Percentiles rank a stretch among this genome's conserved stretches.
phyloP scores from a whole-genome alignment of 2,888 invertebrate genomes.

The Zaprionus bogoriensis region DNA sequence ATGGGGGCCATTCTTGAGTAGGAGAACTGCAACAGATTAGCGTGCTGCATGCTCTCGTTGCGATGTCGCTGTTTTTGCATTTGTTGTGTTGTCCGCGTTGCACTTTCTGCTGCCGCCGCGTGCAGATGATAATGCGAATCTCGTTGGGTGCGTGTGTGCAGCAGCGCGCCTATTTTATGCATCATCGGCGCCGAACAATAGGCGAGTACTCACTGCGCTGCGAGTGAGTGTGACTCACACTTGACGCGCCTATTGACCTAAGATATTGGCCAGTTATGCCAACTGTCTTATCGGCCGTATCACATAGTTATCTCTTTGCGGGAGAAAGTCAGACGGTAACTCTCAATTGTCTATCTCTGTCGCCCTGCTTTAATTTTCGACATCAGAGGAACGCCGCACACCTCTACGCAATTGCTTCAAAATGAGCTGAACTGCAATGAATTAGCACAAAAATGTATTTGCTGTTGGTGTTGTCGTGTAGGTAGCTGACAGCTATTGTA shows the following conservation, averaged over 20 bases:
- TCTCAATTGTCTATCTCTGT: background rate
- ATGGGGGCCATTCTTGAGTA: constrained; percentile 65
- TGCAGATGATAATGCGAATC: constrained; percentile 59
- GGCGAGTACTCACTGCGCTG: constrained; percentile 27
- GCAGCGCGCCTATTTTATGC: constrained; percentile 57
- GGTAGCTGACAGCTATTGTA: background rate
- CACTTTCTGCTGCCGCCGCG: constrained; percentile 26
- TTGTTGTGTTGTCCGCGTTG: constrained; percentile 19
- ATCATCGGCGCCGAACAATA: constrained; percentile 55
- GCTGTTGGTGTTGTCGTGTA: too few species aligned
- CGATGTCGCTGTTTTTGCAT: background rate
- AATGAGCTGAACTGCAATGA: constrained; percentile 54
- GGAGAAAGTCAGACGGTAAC: constrained; percentile 5
- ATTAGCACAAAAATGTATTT: constrained; percentile 55
- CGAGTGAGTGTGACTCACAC: constrained; percentile 41
- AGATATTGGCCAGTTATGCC: constrained; percentile 2
- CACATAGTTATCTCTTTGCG: background rate
- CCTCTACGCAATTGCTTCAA: constrained; percentile 9
- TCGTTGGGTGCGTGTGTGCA: constrained; percentile 31
- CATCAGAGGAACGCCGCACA: background rate
- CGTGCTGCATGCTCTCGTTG: constrained; percentile 13
- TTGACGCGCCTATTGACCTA: constrained; percentile 24
- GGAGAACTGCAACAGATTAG: constrained; percentile 41
- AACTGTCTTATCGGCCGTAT: background rate
- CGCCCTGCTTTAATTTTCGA: background rate